These are phyloP conservation scores for Dromaius novaehollandiae DNA, from an alignment of 2,113 vertebrate species.

Conservation along the genomic window DNA sequence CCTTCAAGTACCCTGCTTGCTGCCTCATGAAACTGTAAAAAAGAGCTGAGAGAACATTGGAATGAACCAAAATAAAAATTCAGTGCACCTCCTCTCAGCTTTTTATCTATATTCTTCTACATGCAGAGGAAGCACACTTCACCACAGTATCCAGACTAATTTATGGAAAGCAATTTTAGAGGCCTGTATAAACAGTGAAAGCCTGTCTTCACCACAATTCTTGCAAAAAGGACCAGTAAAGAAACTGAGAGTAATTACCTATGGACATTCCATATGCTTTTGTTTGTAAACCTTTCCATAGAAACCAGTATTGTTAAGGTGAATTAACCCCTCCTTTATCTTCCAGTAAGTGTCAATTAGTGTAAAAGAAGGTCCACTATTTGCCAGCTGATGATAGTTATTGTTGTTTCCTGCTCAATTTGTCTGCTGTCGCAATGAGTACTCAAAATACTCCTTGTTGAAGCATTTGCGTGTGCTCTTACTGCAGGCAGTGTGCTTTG, in stretches of 20 bases:
- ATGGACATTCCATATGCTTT: background rate
- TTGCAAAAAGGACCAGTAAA: background rate
- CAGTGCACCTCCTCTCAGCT: background rate
- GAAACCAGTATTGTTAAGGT: slow-evolving; percentile 5
- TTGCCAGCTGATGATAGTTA: background rate
- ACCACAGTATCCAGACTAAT: background rate
- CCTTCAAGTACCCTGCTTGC: background rate
- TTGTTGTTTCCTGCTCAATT: slow-evolving; percentile 15
- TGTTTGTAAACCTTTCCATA: slow-evolving; percentile 7
- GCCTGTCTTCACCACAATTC: background rate
- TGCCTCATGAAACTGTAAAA: background rate
- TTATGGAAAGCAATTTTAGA: slow-evolving; percentile 30
- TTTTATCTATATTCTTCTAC: slow-evolving; percentile 1
- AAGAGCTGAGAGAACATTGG: background rate
- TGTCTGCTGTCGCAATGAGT: background rate
- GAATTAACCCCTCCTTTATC: slow-evolving; percentile 26
- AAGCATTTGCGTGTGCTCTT: background rate
- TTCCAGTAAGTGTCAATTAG: slow-evolving; percentile 45
- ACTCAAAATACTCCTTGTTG: slow-evolving; percentile 3
- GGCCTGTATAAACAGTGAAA: background rate
- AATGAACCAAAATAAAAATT: slow-evolving; percentile 29
- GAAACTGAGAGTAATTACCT: background rate
- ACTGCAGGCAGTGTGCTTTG: background rate
- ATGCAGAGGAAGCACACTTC: background rate
- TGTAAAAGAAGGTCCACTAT: background rate